Percentiles rank a stretch among this genome's conserved stretches.
phyloP scores from a whole-genome alignment of 2,797 vertebrate genomes.

The Artibeus lituratus region DNA sequence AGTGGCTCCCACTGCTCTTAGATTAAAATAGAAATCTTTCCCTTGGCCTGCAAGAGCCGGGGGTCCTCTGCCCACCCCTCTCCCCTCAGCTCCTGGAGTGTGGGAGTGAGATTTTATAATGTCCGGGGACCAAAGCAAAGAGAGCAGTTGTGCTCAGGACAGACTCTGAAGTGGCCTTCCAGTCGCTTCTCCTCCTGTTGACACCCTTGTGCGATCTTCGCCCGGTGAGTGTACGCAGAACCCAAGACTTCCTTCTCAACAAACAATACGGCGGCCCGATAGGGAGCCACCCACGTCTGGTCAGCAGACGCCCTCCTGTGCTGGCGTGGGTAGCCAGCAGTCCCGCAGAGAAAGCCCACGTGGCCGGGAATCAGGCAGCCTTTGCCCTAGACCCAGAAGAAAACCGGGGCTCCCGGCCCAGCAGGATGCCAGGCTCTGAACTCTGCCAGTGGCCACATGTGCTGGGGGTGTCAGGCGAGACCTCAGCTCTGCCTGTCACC shows the following conservation, averaged over 20 bases:
- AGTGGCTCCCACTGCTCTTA: background rate
- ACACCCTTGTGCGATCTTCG: background rate
- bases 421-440: background rate
- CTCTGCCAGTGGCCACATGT: background rate
- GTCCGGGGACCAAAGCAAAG: background rate
- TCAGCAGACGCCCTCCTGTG: no score
- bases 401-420: background rate
- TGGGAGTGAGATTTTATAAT: background rate
- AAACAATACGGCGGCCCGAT: background rate
- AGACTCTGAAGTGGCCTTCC: background rate
- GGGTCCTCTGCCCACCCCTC: background rate
- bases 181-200: background rate
- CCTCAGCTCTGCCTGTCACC: background rate
- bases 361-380: background rate
- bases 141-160: background rate
- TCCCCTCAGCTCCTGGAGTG: background rate
- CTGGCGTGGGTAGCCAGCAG: background rate
- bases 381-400: background rate
- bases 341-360: background rate
- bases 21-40: background rate
- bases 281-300: background rate
- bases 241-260: background rate
- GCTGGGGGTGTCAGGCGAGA: background rate
- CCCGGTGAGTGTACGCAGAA: background rate
- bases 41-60: background rate